Conservation (phyloP, 2,797 vertebrate species). For the Cossypha dichroa region DNA sequence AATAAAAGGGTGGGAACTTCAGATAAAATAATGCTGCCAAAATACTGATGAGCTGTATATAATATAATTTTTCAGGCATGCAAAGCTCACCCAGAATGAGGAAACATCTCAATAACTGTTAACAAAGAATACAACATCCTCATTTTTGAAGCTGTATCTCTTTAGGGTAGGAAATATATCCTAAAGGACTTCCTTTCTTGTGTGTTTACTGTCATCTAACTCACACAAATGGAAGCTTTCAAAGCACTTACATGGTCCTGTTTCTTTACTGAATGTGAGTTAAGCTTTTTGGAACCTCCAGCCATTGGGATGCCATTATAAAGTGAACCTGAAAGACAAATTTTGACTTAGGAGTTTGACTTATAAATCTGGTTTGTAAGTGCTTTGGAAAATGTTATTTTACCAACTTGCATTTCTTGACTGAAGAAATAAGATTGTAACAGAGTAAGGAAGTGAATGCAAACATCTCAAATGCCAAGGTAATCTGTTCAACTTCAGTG, state of each 20-base stretch:
- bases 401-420: not conserved
- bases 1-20: not conserved
- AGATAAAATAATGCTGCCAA: not conserved
- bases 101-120: not conserved
- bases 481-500: not conserved
- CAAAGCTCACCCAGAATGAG: not conserved
- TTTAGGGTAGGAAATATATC: not conserved
- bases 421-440: not conserved
- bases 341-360: not conserved
- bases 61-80: not conserved
- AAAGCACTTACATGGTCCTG: fast-evolving
- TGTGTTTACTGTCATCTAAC: not conserved
- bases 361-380: not conserved
- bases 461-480: not conserved
- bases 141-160: not conserved
- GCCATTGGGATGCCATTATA: not conserved
- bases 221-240: not conserved
- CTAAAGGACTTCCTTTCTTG: not conserved
- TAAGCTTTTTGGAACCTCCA: not conserved
- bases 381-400: not conserved
- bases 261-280: fast-evolving
- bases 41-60: not conserved
- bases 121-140: not conserved
- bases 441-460: not conserved
- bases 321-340: not conserved